Base-by-base conservation (phyloP, 1,140 invertebrate species). In the Oppia nitens region DNA sequence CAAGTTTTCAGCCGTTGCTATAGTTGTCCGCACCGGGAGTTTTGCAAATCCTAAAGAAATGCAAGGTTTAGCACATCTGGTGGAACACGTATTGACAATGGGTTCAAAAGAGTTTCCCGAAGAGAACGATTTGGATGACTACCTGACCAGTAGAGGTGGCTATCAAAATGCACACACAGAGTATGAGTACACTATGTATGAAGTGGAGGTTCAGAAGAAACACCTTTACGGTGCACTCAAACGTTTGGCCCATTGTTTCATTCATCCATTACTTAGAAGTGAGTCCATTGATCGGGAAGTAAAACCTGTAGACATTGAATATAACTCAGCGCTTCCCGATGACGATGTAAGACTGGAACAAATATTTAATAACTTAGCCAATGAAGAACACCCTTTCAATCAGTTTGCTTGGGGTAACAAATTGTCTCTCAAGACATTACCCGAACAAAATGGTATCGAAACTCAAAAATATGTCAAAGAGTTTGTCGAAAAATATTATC, bases 41-140 rank as follows among this genome's bases (percentile, higher is more conserved):
- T 61, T 78, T 64, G 68, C 66, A 55, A 79, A 81, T 67, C 87
- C 87, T 0, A 66, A 70, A 47, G 75, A 84, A 21, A 53, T 92
- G 53, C 87, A 83, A 61, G 92, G 92, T 1, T 68, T 95, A 64
- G 88, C 91, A 1, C 91, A 96, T 72, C 93, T 96, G 72, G 78
- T 93, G 51, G 91, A 96, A 70, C 91, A 96, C 69, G 93, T 95
- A 88, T 81, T 96, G 4, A 95, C 93, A 67, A 87, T 94, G 81
- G 90, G 89, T 32, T 89, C 84, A 49, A 75, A 83, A 66, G 89
- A 87, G 66, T 91, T 83, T 73, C 84, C 85, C 3, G 74, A 80
- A 71, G 87, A 91, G 72, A 91, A 91, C 71, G 83, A 82, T 63
- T 85, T 90, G 66, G 85, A 89, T 73, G 72, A 81, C 3, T 89